Conservation (phyloP, 2,888 invertebrate genomes). For the Acleris sparsana region DNA sequence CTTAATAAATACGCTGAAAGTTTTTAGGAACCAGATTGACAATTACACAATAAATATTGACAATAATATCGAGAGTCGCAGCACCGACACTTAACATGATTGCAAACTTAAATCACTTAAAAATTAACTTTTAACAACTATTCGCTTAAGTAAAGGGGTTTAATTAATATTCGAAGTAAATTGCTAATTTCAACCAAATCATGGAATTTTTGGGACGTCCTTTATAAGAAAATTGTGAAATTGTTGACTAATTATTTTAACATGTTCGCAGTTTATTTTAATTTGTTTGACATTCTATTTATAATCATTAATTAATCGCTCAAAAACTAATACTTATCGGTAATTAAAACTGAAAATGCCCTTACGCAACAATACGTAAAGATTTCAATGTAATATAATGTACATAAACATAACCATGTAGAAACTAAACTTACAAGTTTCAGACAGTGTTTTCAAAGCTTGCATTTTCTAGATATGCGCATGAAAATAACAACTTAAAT, state of each 20-base stretch:
- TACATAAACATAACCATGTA: no score
- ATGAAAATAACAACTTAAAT: no score
- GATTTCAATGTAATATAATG: no score
- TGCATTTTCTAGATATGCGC: no score
- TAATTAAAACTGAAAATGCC: no score
- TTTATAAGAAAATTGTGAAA: constrained; percentile 3
- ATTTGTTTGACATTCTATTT: no score
- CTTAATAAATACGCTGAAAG: constrained; percentile 19
- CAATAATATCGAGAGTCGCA: constrained; percentile 34
- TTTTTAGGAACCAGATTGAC: constrained; percentile 27
- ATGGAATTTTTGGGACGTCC: constrained; percentile 18
- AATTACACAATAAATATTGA: constrained; percentile 27
- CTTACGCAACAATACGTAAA: no score
- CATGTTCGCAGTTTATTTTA: no score
- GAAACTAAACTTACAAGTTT: no score
- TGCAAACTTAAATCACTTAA: constrained; percentile 40
- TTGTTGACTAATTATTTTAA: neutral
- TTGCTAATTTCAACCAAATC: constrained; percentile 18
- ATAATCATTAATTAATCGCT: no score
- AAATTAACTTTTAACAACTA: constrained; percentile 37
- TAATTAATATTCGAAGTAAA: constrained; percentile 30
- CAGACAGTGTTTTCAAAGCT: no score
- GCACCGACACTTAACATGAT: constrained; percentile 45
- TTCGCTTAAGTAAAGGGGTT: constrained; percentile 21
- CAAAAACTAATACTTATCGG: no score